Evolutionary conservation across 2,113 vertebrate species (phyloP).

Genomic region (Delphinapterus leucas): DNA sequence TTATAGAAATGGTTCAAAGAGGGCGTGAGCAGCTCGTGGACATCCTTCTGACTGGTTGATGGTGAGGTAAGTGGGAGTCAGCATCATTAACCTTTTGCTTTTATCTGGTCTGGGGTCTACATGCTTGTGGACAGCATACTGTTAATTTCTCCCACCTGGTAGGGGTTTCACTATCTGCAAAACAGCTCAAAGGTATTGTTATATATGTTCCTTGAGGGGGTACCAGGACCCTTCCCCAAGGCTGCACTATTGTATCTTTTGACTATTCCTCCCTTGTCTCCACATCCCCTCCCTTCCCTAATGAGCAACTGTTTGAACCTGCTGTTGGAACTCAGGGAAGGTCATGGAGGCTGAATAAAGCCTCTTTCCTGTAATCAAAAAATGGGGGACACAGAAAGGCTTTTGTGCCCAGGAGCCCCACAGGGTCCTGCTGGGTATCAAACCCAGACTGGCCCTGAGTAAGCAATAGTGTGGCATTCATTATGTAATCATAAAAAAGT

Average conservation of each 20-base stretch:
- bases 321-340: neutral
- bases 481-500: neutral
- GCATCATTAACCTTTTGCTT: neutral
- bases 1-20: neutral
- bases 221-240: neutral
- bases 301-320: neutral
- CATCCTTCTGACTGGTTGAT: neutral
- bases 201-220: neutral
- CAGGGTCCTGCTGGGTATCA: neutral
- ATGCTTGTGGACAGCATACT: too few species aligned
- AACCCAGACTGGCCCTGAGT: neutral
- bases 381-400: neutral
- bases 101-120: neutral
- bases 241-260: neutral
- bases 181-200: neutral
- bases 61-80: neutral
- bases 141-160: neutral
- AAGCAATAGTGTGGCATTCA: neutral
- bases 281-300: neutral
- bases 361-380: neutral
- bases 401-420: neutral
- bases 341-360: neutral
- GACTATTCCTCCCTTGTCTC: neutral
- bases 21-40: neutral
- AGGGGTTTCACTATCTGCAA: neutral